Conservation (phyloP, 2,888 invertebrate species). For the Orthonychiurus folsomi region DNA sequence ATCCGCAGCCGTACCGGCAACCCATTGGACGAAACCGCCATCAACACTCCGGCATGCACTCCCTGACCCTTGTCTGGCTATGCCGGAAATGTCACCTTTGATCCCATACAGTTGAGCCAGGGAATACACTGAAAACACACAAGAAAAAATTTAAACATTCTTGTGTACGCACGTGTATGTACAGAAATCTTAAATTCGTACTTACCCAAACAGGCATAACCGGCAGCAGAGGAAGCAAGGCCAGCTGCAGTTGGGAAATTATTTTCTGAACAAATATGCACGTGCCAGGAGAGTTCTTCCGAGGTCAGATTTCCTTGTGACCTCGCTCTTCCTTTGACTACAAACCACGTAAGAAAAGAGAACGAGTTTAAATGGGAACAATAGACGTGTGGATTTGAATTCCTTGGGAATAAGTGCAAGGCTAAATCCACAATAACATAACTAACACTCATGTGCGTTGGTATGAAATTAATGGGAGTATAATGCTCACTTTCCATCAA, state of each 20-base stretch:
- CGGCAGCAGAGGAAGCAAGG: constrained; percentile 94
- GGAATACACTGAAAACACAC: constrained; percentile 53
- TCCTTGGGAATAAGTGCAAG: no score
- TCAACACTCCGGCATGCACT: constrained; percentile 91
- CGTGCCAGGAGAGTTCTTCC: constrained; percentile 24
- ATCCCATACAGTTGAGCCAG: constrained; percentile 65
- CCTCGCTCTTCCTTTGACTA: constrained; percentile 50
- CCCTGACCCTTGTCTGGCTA: constrained; percentile 83
- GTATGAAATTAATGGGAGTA: neutral
- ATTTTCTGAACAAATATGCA: constrained; percentile 79
- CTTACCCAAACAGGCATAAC: constrained; percentile 79
- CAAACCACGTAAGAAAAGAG: constrained; percentile 35
- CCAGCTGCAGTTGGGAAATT: constrained; percentile 99
- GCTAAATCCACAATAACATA: neutral
- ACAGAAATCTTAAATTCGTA: constrained; percentile 6
- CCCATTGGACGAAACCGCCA: constrained; percentile 94
- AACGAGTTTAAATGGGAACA: neutral
- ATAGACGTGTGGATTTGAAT: no score
- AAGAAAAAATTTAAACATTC: neutral
- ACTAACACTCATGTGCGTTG: neutral
- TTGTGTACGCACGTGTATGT: neutral
- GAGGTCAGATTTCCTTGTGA: constrained; percentile 43
- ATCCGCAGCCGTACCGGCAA: constrained; percentile 55
- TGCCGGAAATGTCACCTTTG: constrained; percentile 60
- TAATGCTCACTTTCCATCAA: constrained; percentile 55